Percentiles rank a stretch among this genome's conserved stretches.
Conservation (phyloP, 2,113 vertebrate species). For the Chiloscyllium plagiosum region DNA sequence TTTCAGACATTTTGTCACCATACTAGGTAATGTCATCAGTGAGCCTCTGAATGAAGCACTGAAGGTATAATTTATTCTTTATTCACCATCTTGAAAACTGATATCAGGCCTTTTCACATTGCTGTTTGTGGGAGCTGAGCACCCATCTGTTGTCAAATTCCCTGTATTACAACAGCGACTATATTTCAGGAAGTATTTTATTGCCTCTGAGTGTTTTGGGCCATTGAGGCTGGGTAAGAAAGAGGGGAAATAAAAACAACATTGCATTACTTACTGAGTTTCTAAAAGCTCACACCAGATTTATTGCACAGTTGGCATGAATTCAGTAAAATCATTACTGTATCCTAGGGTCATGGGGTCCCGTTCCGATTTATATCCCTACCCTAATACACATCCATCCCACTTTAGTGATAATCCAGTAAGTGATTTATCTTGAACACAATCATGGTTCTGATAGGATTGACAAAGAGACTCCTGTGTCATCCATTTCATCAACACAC, state of each 20-base stretch:
- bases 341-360: neutral
- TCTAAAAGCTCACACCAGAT: neutral
- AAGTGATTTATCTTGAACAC: neutral
- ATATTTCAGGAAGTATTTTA: neutral
- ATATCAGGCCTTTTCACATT: neutral
- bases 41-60: too few relatives aligned
- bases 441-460: neutral
- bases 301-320: neutral
- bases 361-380: neutral
- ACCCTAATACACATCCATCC: neutral
- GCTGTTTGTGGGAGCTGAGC: neutral
- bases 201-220: neutral
- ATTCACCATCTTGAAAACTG: neutral
- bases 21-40: too few relatives aligned
- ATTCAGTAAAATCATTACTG: neutral
- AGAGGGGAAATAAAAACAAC: too few relatives aligned
- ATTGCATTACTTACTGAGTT: too few relatives aligned
- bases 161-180: neutral
- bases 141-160: neutral
- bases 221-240: neutral
- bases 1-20: too few relatives aligned
- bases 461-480: neutral
- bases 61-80: neutral
- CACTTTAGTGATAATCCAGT: neutral
- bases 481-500: neutral